Evolutionary conservation across 2,113 vertebrate genomes (phyloP).

Genomic region (Gallinago media): DNA sequence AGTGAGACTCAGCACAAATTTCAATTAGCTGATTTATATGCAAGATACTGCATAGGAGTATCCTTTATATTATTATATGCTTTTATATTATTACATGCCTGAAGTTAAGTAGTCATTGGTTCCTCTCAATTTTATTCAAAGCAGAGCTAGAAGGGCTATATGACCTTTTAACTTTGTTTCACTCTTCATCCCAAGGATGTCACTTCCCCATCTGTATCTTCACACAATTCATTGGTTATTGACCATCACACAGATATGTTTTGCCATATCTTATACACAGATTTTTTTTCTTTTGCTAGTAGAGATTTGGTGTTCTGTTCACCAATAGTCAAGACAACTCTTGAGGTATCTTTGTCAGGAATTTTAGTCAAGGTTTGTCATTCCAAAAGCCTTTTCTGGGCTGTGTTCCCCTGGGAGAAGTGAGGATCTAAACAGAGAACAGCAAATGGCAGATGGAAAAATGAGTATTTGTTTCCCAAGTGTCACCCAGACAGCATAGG

Average conservation of each 20-base stretch:
- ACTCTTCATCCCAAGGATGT: background rate
- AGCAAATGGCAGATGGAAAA: background rate
- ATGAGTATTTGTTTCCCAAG: accelerated
- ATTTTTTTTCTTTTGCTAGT: background rate
- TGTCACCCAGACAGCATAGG: background rate
- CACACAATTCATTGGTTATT: background rate
- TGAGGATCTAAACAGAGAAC: background rate
- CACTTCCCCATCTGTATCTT: background rate
- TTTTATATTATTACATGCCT: background rate
- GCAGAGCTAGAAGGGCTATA: background rate
- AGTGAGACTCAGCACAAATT: background rate
- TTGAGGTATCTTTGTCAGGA: background rate
- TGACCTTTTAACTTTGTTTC: background rate
- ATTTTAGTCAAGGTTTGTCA: background rate
- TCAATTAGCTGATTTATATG: background rate
- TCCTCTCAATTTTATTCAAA: background rate
- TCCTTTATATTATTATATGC: background rate
- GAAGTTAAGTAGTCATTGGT: background rate
- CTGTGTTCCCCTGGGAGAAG: background rate
- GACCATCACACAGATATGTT: accelerated
- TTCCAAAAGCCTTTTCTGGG: background rate
- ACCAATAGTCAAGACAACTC: background rate
- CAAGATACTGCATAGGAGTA: background rate
- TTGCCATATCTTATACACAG: background rate
- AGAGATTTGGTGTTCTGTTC: background rate